Base-by-base conservation (phyloP, 2,113 vertebrate genomes). In the Melanerpes formicivorus region DNA sequence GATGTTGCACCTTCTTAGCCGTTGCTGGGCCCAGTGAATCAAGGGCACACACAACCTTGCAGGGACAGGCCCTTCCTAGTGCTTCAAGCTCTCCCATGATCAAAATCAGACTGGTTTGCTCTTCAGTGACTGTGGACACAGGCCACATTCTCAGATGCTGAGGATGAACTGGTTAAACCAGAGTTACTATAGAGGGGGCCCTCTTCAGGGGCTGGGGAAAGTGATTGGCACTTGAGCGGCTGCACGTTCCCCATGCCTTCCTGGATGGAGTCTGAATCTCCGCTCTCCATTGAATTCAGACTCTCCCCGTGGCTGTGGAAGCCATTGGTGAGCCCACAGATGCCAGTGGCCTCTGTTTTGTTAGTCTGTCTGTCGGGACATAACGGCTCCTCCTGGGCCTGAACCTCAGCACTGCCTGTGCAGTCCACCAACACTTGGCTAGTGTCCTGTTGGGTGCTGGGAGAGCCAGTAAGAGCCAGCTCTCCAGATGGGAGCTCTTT, bases 151-250 rank as follows among this genome's bases (percentile, higher is more conserved):
- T 98, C 98, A 96, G 88, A 92, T 93, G 97, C 96, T 96, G 98
- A 98, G 98, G 98, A 97, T 97, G 98, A 95, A 93, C 96, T 97
- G 91, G 97, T 97, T 72, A 98, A 95, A 95, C 94, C 97, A 62
- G 98, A 97, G 95, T 96, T 96, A 71, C 97, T 97, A 46, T 95
- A 97, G 78, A 97, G 86, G 8, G 97, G 77, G 63, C 90, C 62
- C 55, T 95, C 96, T 44, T 97, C 87, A 3, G 58, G 81, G 4
- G 71, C 94, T 3, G 2, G 74, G 83, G 88, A 96, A 80, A 92
- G 96, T 16, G 26, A 52, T 1, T 94, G 97, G 86, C 94, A 91
- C 90, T 97, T 98, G 84, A 62, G 93, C 52, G 96, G 72, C 59
- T 93, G 91, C 46, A 80, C 86, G 10, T 97, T 95, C 96, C 93